phyloP scores from a whole-genome alignment of 2,888 invertebrate genomes.

The Chrysolina haemoptera region DNA sequence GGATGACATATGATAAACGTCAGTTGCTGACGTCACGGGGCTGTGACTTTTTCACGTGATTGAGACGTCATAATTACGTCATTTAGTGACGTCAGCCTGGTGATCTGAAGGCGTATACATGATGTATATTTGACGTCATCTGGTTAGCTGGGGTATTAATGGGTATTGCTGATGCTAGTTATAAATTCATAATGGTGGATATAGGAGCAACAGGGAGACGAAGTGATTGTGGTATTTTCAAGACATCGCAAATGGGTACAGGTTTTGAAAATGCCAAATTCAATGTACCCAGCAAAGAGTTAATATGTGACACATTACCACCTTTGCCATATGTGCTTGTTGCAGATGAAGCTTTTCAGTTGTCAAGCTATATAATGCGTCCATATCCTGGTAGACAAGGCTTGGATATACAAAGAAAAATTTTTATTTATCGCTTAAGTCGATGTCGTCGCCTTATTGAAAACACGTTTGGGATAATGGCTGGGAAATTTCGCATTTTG shows the following conservation, averaged over 20 bases:
- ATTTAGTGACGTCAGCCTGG: slow-evolving; percentile 8
- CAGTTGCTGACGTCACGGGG: slow-evolving; percentile 13
- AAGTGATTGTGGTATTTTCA: background rate
- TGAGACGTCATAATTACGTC: slow-evolving; percentile 8
- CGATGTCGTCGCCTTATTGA: background rate
- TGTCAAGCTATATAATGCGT: background rate
- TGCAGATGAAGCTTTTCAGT: background rate
- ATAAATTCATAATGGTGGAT: background rate
- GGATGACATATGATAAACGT: slow-evolving; percentile 16
- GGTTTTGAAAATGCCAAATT: background rate
- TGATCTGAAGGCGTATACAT: slow-evolving; percentile 5
- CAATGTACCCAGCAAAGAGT: background rate
- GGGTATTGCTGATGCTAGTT: background rate
- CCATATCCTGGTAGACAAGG: background rate
- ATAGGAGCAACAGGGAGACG: background rate
- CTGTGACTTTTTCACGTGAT: slow-evolving; percentile 25
- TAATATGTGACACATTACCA: background rate
- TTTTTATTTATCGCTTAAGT: background rate
- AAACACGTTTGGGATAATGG: background rate
- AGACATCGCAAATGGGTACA: background rate
- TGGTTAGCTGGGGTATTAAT: background rate
- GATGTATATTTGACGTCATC: background rate
- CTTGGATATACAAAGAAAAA: background rate
- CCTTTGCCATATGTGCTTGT: background rate
- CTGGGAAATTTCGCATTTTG: background rate